Evolutionary conservation across 2,113 vertebrate genomes (phyloP).

Genomic region (Tamias sibiricus): DNA sequence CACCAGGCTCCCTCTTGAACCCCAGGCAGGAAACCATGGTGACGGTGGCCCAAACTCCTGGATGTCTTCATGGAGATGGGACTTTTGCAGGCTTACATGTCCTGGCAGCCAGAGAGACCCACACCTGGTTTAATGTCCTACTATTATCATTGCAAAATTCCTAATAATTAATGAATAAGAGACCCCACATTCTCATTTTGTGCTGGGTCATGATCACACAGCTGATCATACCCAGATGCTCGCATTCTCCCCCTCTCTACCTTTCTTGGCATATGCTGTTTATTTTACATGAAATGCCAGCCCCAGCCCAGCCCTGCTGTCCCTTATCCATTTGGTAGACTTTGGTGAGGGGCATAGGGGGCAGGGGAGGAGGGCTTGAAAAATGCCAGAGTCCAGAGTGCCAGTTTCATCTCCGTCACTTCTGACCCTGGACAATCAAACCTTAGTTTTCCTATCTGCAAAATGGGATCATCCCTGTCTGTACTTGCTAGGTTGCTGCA

Average conservation of each 20-base stretch:
- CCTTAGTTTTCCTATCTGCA: background rate
- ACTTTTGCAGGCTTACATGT: too few relatives aligned
- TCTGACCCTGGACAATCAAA: background rate
- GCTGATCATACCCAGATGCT: background rate
- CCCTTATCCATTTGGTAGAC: background rate
- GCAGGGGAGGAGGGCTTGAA: background rate
- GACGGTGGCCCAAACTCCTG: background rate
- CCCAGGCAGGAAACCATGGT: background rate
- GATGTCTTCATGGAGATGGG: background rate
- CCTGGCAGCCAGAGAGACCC: background rate
- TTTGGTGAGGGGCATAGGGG: background rate
- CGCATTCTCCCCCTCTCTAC: background rate
- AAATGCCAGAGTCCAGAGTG: background rate
- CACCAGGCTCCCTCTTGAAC: accelerated
- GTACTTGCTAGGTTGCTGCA: background rate
- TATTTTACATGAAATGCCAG: background rate
- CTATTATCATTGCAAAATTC: background rate
- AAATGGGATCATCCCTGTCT: background rate
- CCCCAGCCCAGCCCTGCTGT: background rate
- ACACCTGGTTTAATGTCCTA: background rate
- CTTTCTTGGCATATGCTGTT: background rate
- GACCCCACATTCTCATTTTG: background rate
- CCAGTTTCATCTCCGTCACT: background rate
- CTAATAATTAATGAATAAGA: background rate
- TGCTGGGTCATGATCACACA: background rate